Evolutionary conservation across 2,113 vertebrate species (phyloP).

Genomic region (Arizona elegans): DNA sequence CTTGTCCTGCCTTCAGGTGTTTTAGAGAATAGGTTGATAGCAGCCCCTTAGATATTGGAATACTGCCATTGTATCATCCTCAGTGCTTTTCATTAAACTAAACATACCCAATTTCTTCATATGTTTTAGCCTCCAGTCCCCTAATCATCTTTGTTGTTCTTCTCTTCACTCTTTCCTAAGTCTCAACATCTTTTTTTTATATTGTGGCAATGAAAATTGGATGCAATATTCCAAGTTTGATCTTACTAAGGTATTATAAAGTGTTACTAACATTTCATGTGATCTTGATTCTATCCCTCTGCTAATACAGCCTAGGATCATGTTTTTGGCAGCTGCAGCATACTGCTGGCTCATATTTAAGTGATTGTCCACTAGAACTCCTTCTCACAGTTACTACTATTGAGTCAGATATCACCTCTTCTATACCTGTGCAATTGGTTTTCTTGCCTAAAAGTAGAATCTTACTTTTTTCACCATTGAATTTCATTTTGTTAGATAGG

Average conservation of each 20-base stretch:
- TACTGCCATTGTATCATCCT: background rate
- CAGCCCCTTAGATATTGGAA: background rate
- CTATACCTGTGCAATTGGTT: background rate
- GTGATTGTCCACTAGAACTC: background rate
- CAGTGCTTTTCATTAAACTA: background rate
- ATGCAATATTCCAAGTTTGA: background rate
- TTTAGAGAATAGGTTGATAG: background rate
- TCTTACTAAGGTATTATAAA: background rate
- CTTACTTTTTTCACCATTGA: background rate
- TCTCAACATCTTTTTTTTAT: background rate
- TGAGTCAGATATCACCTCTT: background rate
- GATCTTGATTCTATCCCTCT: background rate
- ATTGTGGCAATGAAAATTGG: background rate
- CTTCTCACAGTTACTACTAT: background rate
- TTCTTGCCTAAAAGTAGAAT: background rate
- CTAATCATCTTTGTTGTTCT: background rate
- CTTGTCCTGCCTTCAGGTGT: too few relatives aligned
- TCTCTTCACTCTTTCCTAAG: background rate
- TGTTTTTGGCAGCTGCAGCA: background rate
- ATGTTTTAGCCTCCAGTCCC: background rate
- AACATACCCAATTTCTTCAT: background rate
- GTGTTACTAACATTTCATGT: background rate
- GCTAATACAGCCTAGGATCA: background rate
- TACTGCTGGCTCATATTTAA: background rate
- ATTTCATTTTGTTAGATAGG: background rate